These are phyloP conservation scores for Hirudinaria manillensis DNA, from an alignment of 2,888 invertebrate species.

Conservation along the genomic window DNA sequence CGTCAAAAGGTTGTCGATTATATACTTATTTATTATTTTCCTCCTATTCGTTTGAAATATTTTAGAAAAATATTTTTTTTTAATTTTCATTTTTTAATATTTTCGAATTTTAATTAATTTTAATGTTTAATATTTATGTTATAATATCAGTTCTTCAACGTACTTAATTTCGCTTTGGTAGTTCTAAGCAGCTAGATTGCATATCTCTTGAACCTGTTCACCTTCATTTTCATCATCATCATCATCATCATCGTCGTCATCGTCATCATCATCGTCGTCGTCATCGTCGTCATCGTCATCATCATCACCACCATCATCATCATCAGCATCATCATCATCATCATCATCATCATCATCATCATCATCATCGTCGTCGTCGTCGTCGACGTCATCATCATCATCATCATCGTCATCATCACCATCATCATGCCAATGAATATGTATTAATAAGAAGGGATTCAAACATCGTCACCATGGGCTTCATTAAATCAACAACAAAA, in stretches of 20 bases:
- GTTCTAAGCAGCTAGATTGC: neutral
- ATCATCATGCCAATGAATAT: neutral
- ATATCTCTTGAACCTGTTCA: neutral
- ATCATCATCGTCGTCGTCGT: conserved; percentile 33
- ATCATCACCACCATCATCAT: conserved; percentile 30
- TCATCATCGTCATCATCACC: conserved; percentile 33
- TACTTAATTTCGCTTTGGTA: too few species aligned
- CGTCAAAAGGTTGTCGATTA: conserved; percentile 84
- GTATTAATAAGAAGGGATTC: too few species aligned
- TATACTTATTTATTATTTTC: neutral
- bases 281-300: too few species aligned
- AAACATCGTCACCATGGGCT: too few species aligned
- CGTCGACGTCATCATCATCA: conserved; percentile 34
- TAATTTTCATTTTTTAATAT: too few species aligned
- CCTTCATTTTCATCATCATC: too few species aligned
- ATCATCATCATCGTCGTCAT: too few species aligned
- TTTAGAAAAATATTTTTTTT: neutral
- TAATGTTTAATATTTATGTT: too few species aligned
- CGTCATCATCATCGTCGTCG: too few species aligned
- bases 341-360: conserved; percentile 36
- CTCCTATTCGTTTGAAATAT: neutral
- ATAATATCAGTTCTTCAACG: too few species aligned
- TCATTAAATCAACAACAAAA: too few species aligned
- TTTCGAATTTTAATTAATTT: too few species aligned
- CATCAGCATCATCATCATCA: conserved; percentile 36